Percentiles rank a stretch among this genome's conserved stretches.
Evolutionary conservation across 2,797 vertebrate species (phyloP).

Genomic region (Naso thynnoides): DNA sequence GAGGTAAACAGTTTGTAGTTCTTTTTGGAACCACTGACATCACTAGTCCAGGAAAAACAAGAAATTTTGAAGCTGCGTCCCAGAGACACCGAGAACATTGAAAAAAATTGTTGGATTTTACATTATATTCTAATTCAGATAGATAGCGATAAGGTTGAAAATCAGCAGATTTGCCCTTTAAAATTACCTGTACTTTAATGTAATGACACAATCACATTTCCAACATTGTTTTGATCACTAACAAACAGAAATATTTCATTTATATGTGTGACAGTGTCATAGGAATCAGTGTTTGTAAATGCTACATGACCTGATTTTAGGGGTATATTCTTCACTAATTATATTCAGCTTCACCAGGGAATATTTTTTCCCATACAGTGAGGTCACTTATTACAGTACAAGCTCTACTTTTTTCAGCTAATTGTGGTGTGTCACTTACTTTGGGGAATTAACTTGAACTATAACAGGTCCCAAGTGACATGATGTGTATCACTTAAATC

Average conservation of each 20-base stretch:
- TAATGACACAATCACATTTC: neutral
- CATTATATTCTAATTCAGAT: too few species aligned
- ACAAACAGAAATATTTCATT: slow-evolving; percentile 42
- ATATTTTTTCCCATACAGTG: slow-evolving; percentile 68
- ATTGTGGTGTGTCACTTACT: slow-evolving; percentile 72
- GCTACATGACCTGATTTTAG: slow-evolving; percentile 71
- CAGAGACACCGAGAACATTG: too few species aligned
- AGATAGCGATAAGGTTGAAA: too few species aligned
- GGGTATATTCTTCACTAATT: slow-evolving; percentile 80
- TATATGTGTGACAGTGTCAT: slow-evolving; percentile 8
- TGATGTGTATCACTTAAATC: slow-evolving; percentile 39
- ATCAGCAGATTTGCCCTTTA: too few species aligned
- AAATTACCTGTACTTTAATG: neutral
- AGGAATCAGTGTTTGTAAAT: slow-evolving; percentile 66
- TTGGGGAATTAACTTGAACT: slow-evolving; percentile 71
- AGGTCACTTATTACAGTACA: slow-evolving; percentile 72
- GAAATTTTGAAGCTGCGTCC: too few species aligned
- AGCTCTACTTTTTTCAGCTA: slow-evolving; percentile 76
- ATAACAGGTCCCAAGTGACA: slow-evolving; percentile 61
- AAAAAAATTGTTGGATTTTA: too few species aligned
- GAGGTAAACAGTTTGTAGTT: too few species aligned
- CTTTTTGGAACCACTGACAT: too few species aligned
- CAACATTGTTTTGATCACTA: neutral
- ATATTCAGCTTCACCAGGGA: slow-evolving; percentile 60
- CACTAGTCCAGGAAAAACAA: too few species aligned